Base-by-base conservation (phyloP, 2,888 invertebrate species). In the Hirtodrosophila alboralis region DNA sequence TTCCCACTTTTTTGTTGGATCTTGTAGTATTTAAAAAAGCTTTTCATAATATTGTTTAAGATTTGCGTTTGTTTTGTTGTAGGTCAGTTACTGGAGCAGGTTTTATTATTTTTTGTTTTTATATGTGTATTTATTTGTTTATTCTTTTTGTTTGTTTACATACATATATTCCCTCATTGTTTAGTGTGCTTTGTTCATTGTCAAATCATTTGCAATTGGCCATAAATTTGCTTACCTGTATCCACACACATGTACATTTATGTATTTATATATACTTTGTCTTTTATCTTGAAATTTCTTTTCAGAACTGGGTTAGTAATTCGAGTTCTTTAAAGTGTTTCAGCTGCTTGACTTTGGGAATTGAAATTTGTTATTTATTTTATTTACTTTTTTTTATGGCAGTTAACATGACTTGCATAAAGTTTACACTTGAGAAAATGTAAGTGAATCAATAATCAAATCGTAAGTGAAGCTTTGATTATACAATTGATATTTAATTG, bases 61-160 rank as follows among this genome's bases (percentile, higher is more conserved):
- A 85, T 75, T 81, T 83, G 79, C 60, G 63, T 64, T 18, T 18
- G 3, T 53, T 45, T 66, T 78, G 77, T 37, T 62, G 64, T 83
- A 80, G 79, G 79, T 77, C 76, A 77, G 76, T 81, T 71, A 68
- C 75, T 68, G 58, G 41, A 44, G 71, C 84, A 62, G 83, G 78
- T 77, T 84, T 78, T 57, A 23, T 34, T 44, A 7, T 51, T 58
- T 40, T 48, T 33, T 23, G 18, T 38, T 21, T 4, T 45, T 10
- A 27, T 34, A 21, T 28, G 34, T 58, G 1, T 56, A 27, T 23
- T 34, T 28, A 31, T 41, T 12, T 54, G n/a, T 33, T 36, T 40
- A 23, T 43, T 52, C 40, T 34, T 31, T 43, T 73, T 69, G 48
- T 48, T 44, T 33, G 18, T 5, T 18, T 2, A 18, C 18, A 18